A percentile compares a stretch with the other conserved stretches of the same genome.
These are phyloP conservation scores for Sycophaga agraensis DNA, from an alignment of 1,140 invertebrate species.

Conservation along the genomic window DNA sequence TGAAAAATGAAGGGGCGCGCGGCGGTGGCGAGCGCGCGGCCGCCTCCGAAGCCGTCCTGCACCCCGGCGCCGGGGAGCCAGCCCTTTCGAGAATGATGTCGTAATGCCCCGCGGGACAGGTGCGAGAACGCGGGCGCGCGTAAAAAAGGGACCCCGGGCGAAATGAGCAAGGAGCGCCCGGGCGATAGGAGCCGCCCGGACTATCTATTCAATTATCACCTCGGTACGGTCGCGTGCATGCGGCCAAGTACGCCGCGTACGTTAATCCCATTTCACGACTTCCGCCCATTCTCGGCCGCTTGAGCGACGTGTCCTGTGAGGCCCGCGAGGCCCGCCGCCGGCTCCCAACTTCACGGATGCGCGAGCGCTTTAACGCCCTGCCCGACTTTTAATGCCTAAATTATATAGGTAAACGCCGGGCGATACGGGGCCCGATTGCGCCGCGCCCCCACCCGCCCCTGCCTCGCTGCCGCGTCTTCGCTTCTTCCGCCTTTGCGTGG, in stretches of 20 bases:
- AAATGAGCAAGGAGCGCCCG: slow-evolving; percentile 19
- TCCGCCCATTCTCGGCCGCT: slow-evolving; percentile 54
- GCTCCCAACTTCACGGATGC: slow-evolving; percentile 38
- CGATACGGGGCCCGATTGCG: too few species aligned
- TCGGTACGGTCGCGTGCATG: slow-evolving; percentile 43
- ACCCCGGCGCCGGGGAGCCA: too few species aligned
- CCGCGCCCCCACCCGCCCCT: slow-evolving; percentile 29
- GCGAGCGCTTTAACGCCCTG: slow-evolving; percentile 37
- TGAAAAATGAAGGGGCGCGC: too few species aligned
- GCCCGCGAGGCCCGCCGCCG: slow-evolving; percentile 24
- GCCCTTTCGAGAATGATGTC: background rate
- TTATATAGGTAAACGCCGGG: slow-evolving; percentile 46
- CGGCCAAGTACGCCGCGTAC: slow-evolving; percentile 43
- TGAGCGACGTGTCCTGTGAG: slow-evolving; percentile 59
- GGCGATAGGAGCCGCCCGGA: slow-evolving; percentile 28
- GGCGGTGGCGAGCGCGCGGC: too few species aligned
- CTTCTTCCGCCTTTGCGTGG: too few species aligned
- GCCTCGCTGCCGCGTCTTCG: background rate
- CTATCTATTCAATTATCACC: slow-evolving; percentile 60
- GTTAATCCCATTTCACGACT: slow-evolving; percentile 58
- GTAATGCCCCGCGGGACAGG: slow-evolving; percentile 10
- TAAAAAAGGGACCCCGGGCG: background rate
- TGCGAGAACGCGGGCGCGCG: background rate
- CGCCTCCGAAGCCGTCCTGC: too few species aligned
- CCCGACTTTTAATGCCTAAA: slow-evolving; percentile 43